Evolutionary conservation across 2,888 invertebrate species (phyloP).

Genomic region (Eucriotettix oculatus): DNA sequence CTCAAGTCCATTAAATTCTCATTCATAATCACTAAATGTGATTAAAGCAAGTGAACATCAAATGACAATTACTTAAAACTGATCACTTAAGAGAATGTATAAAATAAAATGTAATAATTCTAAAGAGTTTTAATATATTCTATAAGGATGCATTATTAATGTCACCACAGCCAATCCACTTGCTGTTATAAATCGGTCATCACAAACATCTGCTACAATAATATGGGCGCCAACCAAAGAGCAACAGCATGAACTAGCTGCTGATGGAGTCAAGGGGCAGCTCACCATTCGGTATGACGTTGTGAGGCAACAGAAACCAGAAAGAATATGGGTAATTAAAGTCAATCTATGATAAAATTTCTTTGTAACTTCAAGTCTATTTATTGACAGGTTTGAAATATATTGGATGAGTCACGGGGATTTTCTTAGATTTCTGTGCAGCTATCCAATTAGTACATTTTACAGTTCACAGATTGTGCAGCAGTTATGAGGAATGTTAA

Average conservation of each 20-base stretch:
- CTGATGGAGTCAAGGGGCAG: conserved; percentile 37
- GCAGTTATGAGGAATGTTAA: too few species aligned
- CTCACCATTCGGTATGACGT: conserved; percentile 55
- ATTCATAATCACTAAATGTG: too few species aligned
- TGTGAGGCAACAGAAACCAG: conserved; percentile 33
- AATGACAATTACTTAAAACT: not conserved
- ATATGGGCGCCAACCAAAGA: conserved; percentile 40
- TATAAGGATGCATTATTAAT: too few species aligned
- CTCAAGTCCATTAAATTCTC: too few species aligned
- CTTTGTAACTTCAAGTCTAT: not conserved
- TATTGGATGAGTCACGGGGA: too few species aligned
- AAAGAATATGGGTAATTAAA: conserved; percentile 34
- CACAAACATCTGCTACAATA: conserved; percentile 27
- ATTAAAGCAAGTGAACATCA: not conserved
- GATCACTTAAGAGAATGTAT: too few species aligned
- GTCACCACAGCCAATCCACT: conserved; percentile 8
- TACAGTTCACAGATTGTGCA: too few species aligned
- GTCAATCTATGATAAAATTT: not conserved
- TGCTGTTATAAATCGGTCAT: conserved; percentile 5
- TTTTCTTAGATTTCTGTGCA: too few species aligned
- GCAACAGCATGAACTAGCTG: conserved; percentile 34
- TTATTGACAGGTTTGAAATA: not conserved
- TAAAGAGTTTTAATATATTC: too few species aligned
- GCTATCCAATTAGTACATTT: too few species aligned
- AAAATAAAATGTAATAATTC: too few species aligned